Conservation (phyloP, 2,797 vertebrate genomes). For the Phrynocephalus forsythii region DNA sequence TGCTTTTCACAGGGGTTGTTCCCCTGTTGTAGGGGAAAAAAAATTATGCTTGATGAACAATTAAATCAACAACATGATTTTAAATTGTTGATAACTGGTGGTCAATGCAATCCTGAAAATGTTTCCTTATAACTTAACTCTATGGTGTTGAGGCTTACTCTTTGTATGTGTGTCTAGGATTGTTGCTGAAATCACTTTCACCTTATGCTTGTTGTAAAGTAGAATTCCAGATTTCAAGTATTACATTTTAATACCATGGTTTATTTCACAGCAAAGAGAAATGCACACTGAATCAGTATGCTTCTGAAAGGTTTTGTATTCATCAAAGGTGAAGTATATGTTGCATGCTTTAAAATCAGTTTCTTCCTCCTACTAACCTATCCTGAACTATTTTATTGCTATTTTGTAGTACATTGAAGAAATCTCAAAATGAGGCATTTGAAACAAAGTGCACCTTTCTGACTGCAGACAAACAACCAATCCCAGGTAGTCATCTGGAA, state of each 20-base stretch:
- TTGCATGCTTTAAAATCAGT: neutral
- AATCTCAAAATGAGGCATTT: neutral
- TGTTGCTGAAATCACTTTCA: neutral
- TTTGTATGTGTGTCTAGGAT: neutral
- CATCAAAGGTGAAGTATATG: neutral
- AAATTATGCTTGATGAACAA: neutral
- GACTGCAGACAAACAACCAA: neutral
- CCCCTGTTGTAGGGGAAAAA: neutral
- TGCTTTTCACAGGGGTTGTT: neutral
- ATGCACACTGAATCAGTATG: neutral
- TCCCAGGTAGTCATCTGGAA: neutral
- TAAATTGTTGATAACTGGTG: neutral
- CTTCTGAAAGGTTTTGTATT: neutral
- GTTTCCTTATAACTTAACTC: neutral
- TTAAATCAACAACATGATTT: neutral
- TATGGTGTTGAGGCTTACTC: neutral
- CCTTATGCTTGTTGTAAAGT: neutral
- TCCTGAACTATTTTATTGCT: neutral
- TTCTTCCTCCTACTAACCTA: neutral
- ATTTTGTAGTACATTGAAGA: constrained; percentile 1
- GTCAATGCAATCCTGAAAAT: neutral
- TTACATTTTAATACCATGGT: neutral
- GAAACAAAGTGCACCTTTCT: neutral
- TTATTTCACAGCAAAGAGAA: neutral
- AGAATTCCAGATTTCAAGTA: neutral